These are phyloP conservation scores for Theristicus caerulescens DNA, from an alignment of 2,113 vertebrate species.

Conservation along the genomic window DNA sequence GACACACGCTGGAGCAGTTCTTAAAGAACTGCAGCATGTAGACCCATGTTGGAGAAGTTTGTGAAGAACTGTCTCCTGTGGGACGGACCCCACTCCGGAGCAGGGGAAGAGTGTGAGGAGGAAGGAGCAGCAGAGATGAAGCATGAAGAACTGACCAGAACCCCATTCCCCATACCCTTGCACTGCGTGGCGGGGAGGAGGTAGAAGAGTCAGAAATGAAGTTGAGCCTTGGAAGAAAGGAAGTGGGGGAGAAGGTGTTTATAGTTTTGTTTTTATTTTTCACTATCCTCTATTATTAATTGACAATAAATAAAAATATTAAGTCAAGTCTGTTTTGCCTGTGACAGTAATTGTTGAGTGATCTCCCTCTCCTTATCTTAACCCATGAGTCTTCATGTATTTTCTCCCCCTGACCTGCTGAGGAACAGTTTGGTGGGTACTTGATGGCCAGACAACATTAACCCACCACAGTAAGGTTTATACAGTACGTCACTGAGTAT, in stretches of 20 bases:
- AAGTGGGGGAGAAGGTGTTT: neutral
- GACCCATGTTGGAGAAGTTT: neutral
- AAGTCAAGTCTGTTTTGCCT: too few relatives aligned
- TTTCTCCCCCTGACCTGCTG: neutral
- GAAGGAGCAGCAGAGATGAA: neutral
- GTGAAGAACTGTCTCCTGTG: neutral
- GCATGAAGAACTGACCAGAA: neutral
- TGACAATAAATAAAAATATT: neutral
- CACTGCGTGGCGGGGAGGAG: neutral
- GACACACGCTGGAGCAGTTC: neutral
- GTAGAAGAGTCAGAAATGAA: neutral
- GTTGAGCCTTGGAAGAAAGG: neutral
- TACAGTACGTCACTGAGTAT: neutral
- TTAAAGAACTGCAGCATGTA: neutral
- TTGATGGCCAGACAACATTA: neutral
- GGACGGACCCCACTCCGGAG: neutral
- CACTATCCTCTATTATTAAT: neutral
- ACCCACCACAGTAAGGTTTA: neutral
- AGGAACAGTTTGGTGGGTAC: neutral
- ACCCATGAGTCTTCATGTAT: neutral
- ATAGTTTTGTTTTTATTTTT: neutral
- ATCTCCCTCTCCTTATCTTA: neutral
- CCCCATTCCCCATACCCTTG: neutral
- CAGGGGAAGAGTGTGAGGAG: neutral
- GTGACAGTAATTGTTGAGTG: neutral